phyloP scores from a whole-genome alignment of 2,113 vertebrate species.

The Ageneiosus marmoratus region DNA sequence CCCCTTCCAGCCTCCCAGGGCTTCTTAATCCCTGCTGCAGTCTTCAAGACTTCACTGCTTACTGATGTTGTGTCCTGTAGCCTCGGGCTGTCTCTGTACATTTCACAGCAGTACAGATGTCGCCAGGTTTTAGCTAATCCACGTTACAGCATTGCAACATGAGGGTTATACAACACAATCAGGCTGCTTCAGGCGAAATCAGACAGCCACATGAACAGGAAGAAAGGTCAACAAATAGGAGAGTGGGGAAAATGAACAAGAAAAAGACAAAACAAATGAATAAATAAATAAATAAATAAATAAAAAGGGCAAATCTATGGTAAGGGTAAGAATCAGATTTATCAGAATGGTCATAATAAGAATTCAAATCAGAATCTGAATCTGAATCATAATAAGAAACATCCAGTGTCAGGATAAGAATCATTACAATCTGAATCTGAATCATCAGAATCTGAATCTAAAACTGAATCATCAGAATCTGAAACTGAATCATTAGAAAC shows the following conservation, averaged over 20 bases:
- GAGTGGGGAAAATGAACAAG: neutral
- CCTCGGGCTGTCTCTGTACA: constrained; percentile 2
- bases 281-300: neutral
- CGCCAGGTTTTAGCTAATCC: neutral
- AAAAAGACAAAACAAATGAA: neutral
- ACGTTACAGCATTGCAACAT: neutral
- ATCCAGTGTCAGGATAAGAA: neutral
- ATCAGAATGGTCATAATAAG: too few relatives aligned
- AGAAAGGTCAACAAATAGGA: too few relatives aligned
- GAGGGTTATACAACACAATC: neutral
- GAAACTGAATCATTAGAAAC: neutral
- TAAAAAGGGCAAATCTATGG: neutral
- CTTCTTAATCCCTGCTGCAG: constrained; percentile 11
- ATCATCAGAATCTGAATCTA: neutral
- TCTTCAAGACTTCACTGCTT: neutral
- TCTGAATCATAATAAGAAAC: neutral
- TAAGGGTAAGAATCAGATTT: neutral
- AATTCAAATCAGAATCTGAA: neutral
- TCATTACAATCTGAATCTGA: neutral
- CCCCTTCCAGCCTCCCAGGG: neutral
- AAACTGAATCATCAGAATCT: neutral
- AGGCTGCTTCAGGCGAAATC: neutral
- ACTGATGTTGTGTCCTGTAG: neutral
- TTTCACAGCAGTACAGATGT: constrained; percentile 3
- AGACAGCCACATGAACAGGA: neutral